phyloP scores from a whole-genome alignment of 2,888 invertebrate genomes.

The Dynastes maya region DNA sequence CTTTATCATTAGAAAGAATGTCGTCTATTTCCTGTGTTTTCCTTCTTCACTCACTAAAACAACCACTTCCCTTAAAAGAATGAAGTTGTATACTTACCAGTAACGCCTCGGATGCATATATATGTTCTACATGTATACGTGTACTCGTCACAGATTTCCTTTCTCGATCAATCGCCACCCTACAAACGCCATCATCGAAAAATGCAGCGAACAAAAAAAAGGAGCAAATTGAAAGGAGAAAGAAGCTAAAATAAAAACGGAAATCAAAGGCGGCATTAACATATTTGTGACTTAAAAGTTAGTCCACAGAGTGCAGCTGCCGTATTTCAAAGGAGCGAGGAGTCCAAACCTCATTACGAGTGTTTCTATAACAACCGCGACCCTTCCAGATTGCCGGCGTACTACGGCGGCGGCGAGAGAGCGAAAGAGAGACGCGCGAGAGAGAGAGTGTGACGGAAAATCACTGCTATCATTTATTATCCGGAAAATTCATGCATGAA shows the following conservation, averaged over 20 bases:
- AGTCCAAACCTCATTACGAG: slow-evolving; percentile 64
- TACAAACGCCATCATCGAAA: not conserved
- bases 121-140: not conserved
- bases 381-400: slow-evolving; percentile 60
- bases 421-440: slow-evolving; percentile 55
- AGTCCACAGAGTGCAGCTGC: slow-evolving; percentile 59
- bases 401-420: slow-evolving; percentile 54
- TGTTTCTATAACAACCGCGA: slow-evolving; percentile 65
- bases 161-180: slow-evolving; percentile 21
- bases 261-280: slow-evolving; percentile 56
- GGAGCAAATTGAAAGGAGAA: slow-evolving; percentile 3
- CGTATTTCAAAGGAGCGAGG: slow-evolving; percentile 57
- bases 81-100: slow-evolving; percentile 7
- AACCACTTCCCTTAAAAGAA: slow-evolving; percentile 1
- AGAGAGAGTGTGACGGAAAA: slow-evolving; percentile 57
- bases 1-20: slow-evolving; percentile 8
- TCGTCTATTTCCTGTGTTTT: slow-evolving; percentile 6
- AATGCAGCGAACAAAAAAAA: not conserved
- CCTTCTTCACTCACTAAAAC: slow-evolving; percentile 9
- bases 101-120: not conserved
- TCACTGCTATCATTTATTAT: slow-evolving; percentile 63
- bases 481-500: slow-evolving; percentile 63
- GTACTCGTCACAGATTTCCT: not conserved
- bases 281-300: slow-evolving; percentile 59
- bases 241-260: slow-evolving; percentile 46